Base-by-base conservation (phyloP, 2,797 vertebrate genomes). In the Falco berigora region DNA sequence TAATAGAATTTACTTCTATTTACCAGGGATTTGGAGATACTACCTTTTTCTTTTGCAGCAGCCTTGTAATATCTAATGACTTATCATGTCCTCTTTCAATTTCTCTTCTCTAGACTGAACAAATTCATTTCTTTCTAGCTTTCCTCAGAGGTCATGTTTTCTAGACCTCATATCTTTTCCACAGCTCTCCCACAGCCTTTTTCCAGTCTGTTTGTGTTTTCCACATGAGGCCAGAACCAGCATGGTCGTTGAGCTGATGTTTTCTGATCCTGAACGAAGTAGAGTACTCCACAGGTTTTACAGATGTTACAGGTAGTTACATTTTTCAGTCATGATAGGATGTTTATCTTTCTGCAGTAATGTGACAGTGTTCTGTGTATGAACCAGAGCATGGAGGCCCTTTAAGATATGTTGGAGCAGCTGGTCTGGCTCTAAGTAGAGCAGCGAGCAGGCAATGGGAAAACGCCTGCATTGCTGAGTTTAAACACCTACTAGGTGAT, bases 331-430 rank as follows among this genome's bases (percentile, higher is more conserved):
- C 62, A 21, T 49, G 85, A 94, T 94, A 77, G 90, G 64, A 61
- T 96, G 88, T 95, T 96, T 97, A 94, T 90, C 53, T 94, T 91
- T 73, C 86, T 85, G 52, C 72, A 67, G 6, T 61, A 56, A 30
- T 49, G 28, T 72, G 85, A 53, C 62, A 71, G n/a, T n/a, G 61
- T 71, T 95, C 78, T 83, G 30, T 71, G 49, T 64, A 23, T 75
- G 93, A 95, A 80, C 36, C 16, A 24, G 24, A 73, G 74, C 0
- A 0, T 53, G 34, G 61, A 84, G 25, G 88, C 58, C 49, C 49
- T 77, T 86, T 77, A 56, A 83, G 68, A 77, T 72, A 11, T 1
- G 5, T 52, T 80, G 52, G 52, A 96, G 91, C 87, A 94, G 91
- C 94, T 96, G 85, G 82, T 83, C 38, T 2, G 0, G 40, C 72